A percentile compares a stretch with the other conserved stretches of the same genome.
Conservation (phyloP, 2,113 vertebrate species). For the Salvator merianae region DNA sequence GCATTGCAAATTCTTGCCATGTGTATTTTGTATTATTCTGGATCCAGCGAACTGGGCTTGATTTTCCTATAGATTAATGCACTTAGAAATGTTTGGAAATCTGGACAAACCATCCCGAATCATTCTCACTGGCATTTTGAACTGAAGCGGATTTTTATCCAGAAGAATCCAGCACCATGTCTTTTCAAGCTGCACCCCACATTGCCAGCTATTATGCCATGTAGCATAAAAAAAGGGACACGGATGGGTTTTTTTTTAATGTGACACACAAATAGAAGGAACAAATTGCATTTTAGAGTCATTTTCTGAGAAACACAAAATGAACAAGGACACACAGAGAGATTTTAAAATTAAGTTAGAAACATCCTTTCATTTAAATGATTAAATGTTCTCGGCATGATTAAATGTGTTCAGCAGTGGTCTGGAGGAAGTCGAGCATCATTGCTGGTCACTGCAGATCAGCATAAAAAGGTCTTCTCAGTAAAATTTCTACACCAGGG, state of each 20-base stretch:
- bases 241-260: not conserved
- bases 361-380: not conserved
- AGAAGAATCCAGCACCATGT: no score
- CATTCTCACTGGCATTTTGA: not conserved
- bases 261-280: not conserved
- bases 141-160: not conserved
- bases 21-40: not conserved
- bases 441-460: not conserved
- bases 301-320: conserved; percentile 19
- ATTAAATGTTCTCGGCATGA: not conserved
- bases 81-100: not conserved
- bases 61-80: not conserved
- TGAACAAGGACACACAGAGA: not conserved
- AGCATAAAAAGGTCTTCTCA: not conserved
- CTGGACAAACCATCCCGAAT: not conserved
- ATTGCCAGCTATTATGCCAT: not conserved
- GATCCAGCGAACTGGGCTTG: not conserved
- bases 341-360: conserved; percentile 14
- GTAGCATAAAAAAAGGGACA: not conserved
- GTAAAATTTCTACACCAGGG: no score
- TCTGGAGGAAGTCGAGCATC: not conserved
- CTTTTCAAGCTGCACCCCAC: no score
- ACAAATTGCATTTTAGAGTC: conserved; percentile 8
- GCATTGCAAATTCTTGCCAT: not conserved
- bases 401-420: conserved; percentile 8